A percentile compares a stretch with the other conserved stretches of the same genome.
phyloP scores from a whole-genome alignment of 1,140 invertebrate species.

The Epicauta chinensis region DNA sequence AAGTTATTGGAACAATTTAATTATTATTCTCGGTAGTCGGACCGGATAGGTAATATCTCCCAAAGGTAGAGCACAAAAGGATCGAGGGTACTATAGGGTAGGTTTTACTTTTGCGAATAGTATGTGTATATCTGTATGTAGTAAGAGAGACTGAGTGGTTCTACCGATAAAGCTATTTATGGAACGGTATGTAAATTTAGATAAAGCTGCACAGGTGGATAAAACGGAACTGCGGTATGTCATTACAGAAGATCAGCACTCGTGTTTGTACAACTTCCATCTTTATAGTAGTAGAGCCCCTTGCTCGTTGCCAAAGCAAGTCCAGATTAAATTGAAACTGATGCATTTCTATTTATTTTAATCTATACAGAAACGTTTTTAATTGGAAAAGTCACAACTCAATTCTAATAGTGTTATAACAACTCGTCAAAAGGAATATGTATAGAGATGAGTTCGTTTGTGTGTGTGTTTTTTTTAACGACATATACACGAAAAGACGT shows the following conservation, averaged over 20 bases:
- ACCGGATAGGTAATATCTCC: too few species aligned
- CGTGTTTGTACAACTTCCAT: neutral
- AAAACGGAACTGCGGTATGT: constrained; percentile 3
- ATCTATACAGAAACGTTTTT: constrained; percentile 16
- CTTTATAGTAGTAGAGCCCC: neutral
- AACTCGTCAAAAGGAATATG: too few species aligned
- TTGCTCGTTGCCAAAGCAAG: neutral
- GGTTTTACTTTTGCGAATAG: neutral
- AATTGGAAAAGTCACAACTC: constrained; percentile 6
- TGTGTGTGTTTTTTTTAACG: too few species aligned
- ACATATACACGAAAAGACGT: too few species aligned
- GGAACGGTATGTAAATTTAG: constrained; percentile 8
- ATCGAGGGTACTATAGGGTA: too few species aligned
- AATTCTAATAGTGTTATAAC: neutral
- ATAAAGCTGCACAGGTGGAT: constrained; percentile 13
- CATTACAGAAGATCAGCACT: constrained; percentile 14
- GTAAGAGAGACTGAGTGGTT: neutral
- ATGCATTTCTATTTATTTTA: constrained; percentile 18
- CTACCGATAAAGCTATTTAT: constrained; percentile 12
- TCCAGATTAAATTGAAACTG: too few species aligned
- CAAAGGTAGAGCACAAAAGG: too few species aligned
- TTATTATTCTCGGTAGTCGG: neutral
- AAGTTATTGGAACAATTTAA: constrained; percentile 13
- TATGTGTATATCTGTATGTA: neutral
- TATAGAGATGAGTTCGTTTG: too few species aligned